Conservation (phyloP, 2,888 invertebrate genomes). For the Amphipoea lucens region DNA sequence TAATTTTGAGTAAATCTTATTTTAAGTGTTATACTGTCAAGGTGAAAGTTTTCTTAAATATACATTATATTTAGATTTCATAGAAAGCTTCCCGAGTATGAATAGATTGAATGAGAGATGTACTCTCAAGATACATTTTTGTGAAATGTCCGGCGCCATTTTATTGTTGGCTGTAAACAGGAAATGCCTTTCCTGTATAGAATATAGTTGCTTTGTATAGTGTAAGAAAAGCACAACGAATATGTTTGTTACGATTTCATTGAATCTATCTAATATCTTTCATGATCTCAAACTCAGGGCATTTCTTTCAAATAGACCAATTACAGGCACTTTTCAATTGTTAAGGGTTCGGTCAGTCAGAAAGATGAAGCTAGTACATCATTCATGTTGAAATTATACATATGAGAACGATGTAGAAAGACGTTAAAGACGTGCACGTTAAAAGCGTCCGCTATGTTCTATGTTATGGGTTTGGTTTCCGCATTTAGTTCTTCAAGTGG, state of each 20-base stretch:
- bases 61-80: slow-evolving; percentile 1
- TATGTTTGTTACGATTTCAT: background rate
- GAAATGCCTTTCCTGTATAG: slow-evolving; percentile 3
- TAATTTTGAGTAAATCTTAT: slow-evolving; percentile 31
- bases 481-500: too few species aligned
- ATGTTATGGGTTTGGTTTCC: too few species aligned
- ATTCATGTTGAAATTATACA: too few species aligned
- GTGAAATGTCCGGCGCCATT: background rate
- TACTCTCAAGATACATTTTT: background rate
- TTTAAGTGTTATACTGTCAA: background rate
- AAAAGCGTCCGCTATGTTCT: too few species aligned
- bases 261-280: background rate
- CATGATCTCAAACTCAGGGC: too few species aligned
- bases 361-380: too few species aligned
- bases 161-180: slow-evolving; percentile 9
- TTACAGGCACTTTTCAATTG: too few species aligned
- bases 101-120: slow-evolving; percentile 1
- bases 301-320: too few species aligned
- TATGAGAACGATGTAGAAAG: too few species aligned
- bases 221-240: background rate
- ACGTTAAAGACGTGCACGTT: too few species aligned
- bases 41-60: background rate
- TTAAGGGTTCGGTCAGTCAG: too few species aligned
- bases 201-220: slow-evolving; percentile 2
- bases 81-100: background rate